Conservation (phyloP, 2,797 vertebrate genomes). For the Bryconaethiops microstoma region DNA sequence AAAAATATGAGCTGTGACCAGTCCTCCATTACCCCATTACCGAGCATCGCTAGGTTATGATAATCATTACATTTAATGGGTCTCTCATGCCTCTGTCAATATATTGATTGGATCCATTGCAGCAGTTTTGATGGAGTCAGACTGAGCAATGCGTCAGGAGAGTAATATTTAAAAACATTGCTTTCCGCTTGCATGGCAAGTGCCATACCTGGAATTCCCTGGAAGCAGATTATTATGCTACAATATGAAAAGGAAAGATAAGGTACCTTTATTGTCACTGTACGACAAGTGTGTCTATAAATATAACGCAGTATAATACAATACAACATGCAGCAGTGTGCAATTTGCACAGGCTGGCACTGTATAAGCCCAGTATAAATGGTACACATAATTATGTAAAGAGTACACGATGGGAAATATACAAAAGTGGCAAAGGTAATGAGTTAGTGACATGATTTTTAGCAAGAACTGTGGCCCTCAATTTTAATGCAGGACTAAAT, state of each 20-base stretch:
- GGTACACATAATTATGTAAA: no score
- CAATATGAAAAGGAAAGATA: neutral
- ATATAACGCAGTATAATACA: no score
- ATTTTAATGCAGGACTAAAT: no score
- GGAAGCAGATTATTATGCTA: neutral
- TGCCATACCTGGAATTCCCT: neutral
- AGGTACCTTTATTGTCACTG: no score
- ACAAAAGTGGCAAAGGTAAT: no score
- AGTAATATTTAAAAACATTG: neutral
- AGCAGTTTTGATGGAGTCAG: neutral
- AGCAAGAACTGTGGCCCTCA: no score
- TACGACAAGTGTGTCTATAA: no score
- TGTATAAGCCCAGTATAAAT: no score
- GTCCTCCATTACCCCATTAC: neutral
- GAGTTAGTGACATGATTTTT: no score
- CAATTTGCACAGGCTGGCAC: no score
- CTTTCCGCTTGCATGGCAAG: neutral
- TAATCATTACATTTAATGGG: conserved; percentile 1
- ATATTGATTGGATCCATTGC: conserved; percentile 29
- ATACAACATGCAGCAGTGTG: no score
- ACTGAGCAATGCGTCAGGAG: neutral
- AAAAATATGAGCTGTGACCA: neutral
- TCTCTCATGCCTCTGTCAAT: conserved; percentile 1
- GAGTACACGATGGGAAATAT: no score
- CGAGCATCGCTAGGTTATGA: neutral